Conservation (phyloP, 2,888 invertebrate genomes). For the Lymantria dispar region DNA sequence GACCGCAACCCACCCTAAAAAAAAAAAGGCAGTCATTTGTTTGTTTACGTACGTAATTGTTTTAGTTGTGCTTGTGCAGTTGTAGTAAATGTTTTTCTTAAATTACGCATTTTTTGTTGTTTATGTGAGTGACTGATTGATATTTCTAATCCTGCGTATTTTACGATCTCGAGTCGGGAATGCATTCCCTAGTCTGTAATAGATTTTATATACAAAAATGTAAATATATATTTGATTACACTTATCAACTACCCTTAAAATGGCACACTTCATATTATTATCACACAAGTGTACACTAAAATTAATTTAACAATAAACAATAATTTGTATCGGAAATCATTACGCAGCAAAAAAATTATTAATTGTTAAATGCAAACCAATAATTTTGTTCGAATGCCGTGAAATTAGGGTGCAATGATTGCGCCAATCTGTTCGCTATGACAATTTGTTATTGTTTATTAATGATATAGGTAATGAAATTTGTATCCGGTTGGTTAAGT, state of each 20-base stretch:
- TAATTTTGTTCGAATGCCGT: conserved; percentile 24
- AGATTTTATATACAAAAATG: too few species aligned
- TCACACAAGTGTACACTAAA: conserved; percentile 26
- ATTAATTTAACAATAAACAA: conserved; percentile 32
- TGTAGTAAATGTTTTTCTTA: too few species aligned
- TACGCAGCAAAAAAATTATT: conserved; percentile 30
- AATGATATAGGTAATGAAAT: conserved; percentile 24
- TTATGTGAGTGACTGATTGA: too few species aligned
- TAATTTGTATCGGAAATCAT: conserved; percentile 35
- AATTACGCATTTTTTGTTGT: too few species aligned
- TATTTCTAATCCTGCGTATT: too few species aligned
- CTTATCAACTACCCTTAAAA: not conserved
- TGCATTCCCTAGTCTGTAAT: too few species aligned
- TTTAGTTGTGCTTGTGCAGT: too few species aligned
- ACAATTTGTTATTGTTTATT: conserved; percentile 16
- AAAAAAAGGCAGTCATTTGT: too few species aligned
- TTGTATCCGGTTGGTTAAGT: conserved; percentile 21
- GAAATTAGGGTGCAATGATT: conserved; percentile 22
- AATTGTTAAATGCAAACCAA: conserved; percentile 22
- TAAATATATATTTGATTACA: too few species aligned
- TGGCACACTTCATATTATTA: conserved; percentile 12
- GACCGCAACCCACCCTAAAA: too few species aligned
- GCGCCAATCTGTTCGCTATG: not conserved
- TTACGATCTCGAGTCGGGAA: too few species aligned
- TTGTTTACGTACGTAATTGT: too few species aligned